Evolutionary conservation across 2,113 vertebrate species (phyloP).

Genomic region (Tychaedon coryphoeus): DNA sequence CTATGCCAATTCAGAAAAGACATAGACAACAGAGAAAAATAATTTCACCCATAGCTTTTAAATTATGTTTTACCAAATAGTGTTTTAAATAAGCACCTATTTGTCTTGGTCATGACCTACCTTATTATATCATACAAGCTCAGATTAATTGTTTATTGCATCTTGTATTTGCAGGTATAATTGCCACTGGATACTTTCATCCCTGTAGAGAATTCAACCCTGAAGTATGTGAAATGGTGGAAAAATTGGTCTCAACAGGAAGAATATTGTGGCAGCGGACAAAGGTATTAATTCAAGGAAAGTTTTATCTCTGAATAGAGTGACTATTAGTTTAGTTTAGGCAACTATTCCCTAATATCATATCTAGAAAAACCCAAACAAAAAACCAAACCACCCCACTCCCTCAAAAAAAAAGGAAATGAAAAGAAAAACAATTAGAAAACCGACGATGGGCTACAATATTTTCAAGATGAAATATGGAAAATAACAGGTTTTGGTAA

Average conservation of each 20-base stretch:
- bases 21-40: not conserved
- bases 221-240: conserved; percentile 73
- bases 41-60: not conserved
- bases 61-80: not conserved
- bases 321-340: not conserved
- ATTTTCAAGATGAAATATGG: not conserved
- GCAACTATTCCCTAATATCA: not conserved
- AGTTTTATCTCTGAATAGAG: not conserved
- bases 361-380: not conserved
- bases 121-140: not conserved
- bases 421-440: no score
- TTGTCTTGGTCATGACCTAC: not conserved
- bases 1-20: not conserved
- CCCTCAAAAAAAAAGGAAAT: rapidly evolving
- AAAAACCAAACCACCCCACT: not conserved
- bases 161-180: conserved; percentile 65
- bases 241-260: conserved; percentile 73
- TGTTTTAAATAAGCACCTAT: not conserved
- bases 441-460: not conserved
- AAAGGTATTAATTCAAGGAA: conserved; percentile 72
- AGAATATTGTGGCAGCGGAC: conserved; percentile 87
- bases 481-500: not conserved
- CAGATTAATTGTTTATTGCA: not conserved
- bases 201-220: conserved; percentile 74
- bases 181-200: conserved; percentile 84